Evolutionary conservation across 2,888 invertebrate genomes (phyloP), one percentile per base, ranked within the genome.

Genomic region (Erebia ligea): DNA sequence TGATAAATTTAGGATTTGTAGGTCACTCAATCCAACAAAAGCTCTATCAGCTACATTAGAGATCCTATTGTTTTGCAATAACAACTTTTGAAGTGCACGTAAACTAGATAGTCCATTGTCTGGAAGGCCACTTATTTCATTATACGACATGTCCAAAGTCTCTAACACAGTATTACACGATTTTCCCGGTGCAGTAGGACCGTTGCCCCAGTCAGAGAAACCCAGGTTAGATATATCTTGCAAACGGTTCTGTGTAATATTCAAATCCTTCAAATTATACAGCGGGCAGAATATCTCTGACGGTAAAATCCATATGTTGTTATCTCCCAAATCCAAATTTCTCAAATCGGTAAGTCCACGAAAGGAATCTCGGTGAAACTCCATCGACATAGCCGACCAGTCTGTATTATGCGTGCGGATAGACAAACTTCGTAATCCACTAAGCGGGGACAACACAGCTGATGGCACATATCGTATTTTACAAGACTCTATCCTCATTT

Each of bases 301-400:
- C 2, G 97, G 97, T 70, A 96, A 87, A 66, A 95, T 95, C 96
- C 96, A 96, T 77, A 97, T 95, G 83, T 96, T 96, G 85, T 97
- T 97, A 81, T 96, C 96, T 50, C 95, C 95, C 71, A 97, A 92
- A 88, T 97, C 96, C 77, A 97, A 92, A 77, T 90, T 94, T 78
- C 95, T 94, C 57, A 97, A 90, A 81, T 95, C 95, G 25, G 95
- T 94, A 68, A 97, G 91, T 11, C 96, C 95, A 74, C 96, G 92
- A 73, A 97, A 95, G 72, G 96, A 95, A 81, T 96, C 96, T 57
- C 95, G 93, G 80, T 96, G 95, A 74, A 97, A 93, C 79, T 97
- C 96, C 90, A 97, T 94, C 34, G 96, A 96, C 95, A 96, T 96
- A 21, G 96, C 95, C 15, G 96, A 96, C 96, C 97, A 97, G 82